Base-by-base conservation (phyloP, 2,113 vertebrate species). In the Crotalus tigris region DNA sequence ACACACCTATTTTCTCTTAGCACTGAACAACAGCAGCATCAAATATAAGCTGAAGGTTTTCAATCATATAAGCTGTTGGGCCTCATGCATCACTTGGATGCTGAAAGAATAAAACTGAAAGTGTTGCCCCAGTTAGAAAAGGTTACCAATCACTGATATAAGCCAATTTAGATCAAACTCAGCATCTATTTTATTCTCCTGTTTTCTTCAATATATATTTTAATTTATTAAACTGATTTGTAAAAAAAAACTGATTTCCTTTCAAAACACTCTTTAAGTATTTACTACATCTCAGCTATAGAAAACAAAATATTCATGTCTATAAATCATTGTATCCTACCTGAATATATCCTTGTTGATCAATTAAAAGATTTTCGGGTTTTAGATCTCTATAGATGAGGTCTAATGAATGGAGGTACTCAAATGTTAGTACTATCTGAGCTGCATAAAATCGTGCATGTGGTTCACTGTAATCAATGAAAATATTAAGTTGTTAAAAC, bases 331-430 rank as follows among this genome's bases (percentile, higher is more conserved):
- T n/a, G 88, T 88, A 94, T 92, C 96, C 95, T 98, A 99, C 99
- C 99, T 99, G 99, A 96, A 99, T 99, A 95, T 99, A 99, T 95
- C 99, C 99, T 98, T 99, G 99, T 95, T 99, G 99, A 98, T 99
- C 99, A 97, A 99, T 99, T 97, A 99, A 98, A 98, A 99, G 98
- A 97, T 99, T 99, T 98, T 99, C 99, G 96, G 99, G 99, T 97
- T 99, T 99, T 96, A 99, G 98, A 98, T 99, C 99, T 98, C 99
- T 99, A 97, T 99, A 99, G 98, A 99, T 99, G 97, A 99, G 99
- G 98, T 99, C 99, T 98, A 99, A 97, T 89, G 99, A 99, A 98
- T 99, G 99, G 97, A 99, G 99, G 98, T 99, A 99, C 99, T 99
- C 99, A 96, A 99, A 99, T 88, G 99, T 99, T 97, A 99, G 98